A percentile compares a stretch with the other conserved stretches of the same genome.
phyloP scores from a whole-genome alignment of 2,797 vertebrate genomes.

The Spatula clypeata region DNA sequence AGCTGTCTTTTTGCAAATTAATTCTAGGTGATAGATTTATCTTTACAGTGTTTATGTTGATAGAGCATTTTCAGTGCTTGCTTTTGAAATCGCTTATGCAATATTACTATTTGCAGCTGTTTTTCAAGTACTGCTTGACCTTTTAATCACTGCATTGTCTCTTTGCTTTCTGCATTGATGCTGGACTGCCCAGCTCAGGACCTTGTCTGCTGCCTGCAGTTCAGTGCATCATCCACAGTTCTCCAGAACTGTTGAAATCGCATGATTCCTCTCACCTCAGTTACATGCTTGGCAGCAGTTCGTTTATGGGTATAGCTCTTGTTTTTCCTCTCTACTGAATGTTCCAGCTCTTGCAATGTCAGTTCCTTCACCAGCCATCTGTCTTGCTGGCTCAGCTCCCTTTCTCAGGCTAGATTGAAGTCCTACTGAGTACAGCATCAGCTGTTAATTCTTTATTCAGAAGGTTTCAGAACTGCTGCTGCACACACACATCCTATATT shows the following conservation, averaged over 20 bases:
- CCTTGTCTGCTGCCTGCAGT: not conserved
- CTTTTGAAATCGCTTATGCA: not conserved
- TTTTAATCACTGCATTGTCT: not conserved
- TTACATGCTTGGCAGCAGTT: conserved; percentile 57
- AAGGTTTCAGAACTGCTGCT: conserved; percentile 25
- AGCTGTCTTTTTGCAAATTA: not conserved
- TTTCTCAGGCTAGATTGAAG: conserved; percentile 25
- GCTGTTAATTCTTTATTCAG: conserved; percentile 57
- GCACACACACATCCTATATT: not conserved
- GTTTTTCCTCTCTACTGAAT: conserved; percentile 69
- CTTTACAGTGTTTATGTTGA: not conserved
- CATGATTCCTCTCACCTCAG: conserved; percentile 10
- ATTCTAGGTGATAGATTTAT: not conserved
- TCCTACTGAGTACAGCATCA: conserved; percentile 11
- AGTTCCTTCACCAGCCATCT: conserved; percentile 71
- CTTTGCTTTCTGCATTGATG: not conserved
- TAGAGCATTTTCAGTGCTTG: not conserved
- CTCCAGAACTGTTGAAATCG: conserved; percentile 18
- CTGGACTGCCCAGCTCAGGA: not conserved
- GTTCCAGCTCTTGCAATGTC: conserved; percentile 72
- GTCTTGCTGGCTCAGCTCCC: conserved; percentile 64
- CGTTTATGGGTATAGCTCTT: conserved; percentile 48
- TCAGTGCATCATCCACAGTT: not conserved
- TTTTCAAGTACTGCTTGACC: not conserved
- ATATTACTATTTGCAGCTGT: not conserved